phyloP scores from a whole-genome alignment of 2,888 invertebrate species.

The Scaptomyza reducta region DNA sequence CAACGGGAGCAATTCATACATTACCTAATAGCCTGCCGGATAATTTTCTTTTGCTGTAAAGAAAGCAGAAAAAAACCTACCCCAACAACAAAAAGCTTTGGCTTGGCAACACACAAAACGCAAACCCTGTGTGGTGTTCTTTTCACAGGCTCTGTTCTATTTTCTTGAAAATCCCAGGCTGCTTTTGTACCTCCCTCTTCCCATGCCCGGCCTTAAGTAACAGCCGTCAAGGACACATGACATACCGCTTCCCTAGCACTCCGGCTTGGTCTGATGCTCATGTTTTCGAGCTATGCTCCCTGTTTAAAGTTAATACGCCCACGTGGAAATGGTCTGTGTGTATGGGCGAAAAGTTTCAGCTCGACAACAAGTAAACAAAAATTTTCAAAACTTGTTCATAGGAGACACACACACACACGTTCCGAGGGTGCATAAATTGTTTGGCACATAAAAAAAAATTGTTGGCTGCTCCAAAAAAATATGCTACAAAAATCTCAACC shows the following conservation, averaged over 20 bases:
- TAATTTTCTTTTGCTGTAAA: conserved; percentile 43
- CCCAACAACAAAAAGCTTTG: conserved; percentile 69
- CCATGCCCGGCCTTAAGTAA: conserved; percentile 25
- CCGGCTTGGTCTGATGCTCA: conserved; percentile 35
- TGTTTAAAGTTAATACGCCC: conserved; percentile 63
- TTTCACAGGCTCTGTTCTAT: conserved; percentile 46
- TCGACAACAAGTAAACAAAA: conserved; percentile 56
- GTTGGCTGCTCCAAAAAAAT: conserved; percentile 38
- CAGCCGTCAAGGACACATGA: conserved; percentile 70
- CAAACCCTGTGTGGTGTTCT: conserved; percentile 15
- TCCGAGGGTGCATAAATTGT: conserved; percentile 40
- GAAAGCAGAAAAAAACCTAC: conserved; percentile 68
- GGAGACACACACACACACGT: conserved; percentile 32
- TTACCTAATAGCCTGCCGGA: conserved; percentile 73
- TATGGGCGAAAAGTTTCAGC: conserved; percentile 47
- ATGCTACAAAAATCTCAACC: conserved; percentile 50
- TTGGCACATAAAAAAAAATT: conserved; percentile 42
- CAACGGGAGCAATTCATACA: conserved; percentile 40
- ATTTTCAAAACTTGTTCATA: conserved; percentile 51
- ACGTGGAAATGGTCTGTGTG: conserved; percentile 38
- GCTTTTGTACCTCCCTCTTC: neutral
- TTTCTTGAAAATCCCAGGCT: conserved; percentile 73
- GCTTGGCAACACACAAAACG: conserved; percentile 52
- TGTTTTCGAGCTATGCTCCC: conserved; percentile 41
- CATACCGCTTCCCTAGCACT: conserved; percentile 30